Conservation (phyloP, 1,140 invertebrate species). For the Rhopalosiphum padi region DNA sequence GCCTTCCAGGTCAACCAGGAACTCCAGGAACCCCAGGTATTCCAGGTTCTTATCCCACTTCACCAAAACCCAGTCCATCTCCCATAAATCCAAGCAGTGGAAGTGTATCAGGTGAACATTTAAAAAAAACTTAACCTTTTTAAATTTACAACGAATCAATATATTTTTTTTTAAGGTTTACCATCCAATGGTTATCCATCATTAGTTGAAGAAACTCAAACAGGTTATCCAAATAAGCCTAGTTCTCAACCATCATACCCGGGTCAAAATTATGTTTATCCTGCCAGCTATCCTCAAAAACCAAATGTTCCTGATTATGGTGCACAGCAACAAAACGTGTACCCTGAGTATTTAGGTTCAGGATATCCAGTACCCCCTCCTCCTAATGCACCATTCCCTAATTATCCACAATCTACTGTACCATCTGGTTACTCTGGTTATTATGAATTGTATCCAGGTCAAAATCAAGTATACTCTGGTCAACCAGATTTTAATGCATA, state of each 20-base stretch:
- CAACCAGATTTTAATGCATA: neutral
- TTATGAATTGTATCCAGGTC: neutral
- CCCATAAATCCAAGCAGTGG: neutral
- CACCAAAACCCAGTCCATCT: slow-evolving; percentile 2
- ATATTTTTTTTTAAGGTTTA: neutral
- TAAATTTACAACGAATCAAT: neutral
- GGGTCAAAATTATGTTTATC: slow-evolving; percentile 8
- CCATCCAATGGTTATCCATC: neutral
- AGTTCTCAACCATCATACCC: slow-evolving; percentile 52
- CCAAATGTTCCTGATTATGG: slow-evolving; percentile 37
- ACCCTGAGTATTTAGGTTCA: neutral
- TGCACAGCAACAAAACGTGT: neutral
- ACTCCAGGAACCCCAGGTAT: slow-evolving; percentile 51
- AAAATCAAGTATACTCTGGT: slow-evolving; percentile 1
- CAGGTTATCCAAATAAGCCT: slow-evolving; percentile 12
- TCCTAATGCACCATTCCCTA: neutral
- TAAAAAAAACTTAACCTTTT: neutral
- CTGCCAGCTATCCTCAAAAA: neutral
- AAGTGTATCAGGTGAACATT: slow-evolving; percentile 22
- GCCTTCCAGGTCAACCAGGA: slow-evolving; percentile 38
- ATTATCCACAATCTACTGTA: neutral
- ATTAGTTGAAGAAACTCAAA: neutral
- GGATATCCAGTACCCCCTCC: slow-evolving; percentile 52
- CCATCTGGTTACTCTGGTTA: neutral
- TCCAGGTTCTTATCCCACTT: slow-evolving; percentile 52